A percentile compares a stretch with the other conserved stretches of the same genome.
Conservation (phyloP, 92 coral and sea anemone species). For the Galaxea fascicularis region DNA sequence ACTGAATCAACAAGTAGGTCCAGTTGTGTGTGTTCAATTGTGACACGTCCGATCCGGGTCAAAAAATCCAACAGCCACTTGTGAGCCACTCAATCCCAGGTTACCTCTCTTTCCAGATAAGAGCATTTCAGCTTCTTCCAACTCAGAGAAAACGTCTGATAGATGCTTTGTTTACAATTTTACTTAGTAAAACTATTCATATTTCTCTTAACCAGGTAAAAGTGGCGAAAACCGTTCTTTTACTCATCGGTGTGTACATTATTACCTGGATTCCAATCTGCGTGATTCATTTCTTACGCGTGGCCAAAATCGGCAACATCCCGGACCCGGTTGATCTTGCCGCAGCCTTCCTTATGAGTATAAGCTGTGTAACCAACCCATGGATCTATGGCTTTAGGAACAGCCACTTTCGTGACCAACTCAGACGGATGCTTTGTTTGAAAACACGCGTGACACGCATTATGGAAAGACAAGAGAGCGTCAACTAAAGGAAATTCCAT, state of each 20-base stretch:
- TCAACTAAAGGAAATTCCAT: not conserved
- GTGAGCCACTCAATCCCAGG: too few species aligned
- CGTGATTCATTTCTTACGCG: slow-evolving; percentile 81
- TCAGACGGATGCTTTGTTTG: slow-evolving; percentile 69
- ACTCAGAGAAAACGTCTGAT: too few species aligned
- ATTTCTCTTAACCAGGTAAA: slow-evolving; percentile 50
- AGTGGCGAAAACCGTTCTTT: slow-evolving; percentile 79
- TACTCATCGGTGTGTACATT: slow-evolving; percentile 79
- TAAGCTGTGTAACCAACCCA: slow-evolving; percentile 87
- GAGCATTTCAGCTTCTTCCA: too few species aligned
- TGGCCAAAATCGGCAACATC: slow-evolving; percentile 64
- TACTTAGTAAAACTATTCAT: not conserved
- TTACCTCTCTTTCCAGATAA: too few species aligned
- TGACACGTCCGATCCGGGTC: too few species aligned
- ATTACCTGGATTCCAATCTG: slow-evolving; percentile 86
- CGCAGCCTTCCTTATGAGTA: slow-evolving; percentile 78
- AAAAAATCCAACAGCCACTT: too few species aligned
- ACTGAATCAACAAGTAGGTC: too few species aligned
- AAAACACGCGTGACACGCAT: slow-evolving; percentile 23
- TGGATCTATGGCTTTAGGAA: slow-evolving; percentile 87
- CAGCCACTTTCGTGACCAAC: slow-evolving; percentile 78
- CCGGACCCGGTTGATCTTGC: slow-evolving; percentile 78
- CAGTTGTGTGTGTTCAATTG: too few species aligned
- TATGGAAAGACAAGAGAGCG: not conserved
- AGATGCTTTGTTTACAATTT: too few species aligned